Evolutionary conservation across 1,140 invertebrate species (phyloP), one percentile per base, ranked within the genome.

Genomic region (Pseudomyrmex flavicornis): DNA sequence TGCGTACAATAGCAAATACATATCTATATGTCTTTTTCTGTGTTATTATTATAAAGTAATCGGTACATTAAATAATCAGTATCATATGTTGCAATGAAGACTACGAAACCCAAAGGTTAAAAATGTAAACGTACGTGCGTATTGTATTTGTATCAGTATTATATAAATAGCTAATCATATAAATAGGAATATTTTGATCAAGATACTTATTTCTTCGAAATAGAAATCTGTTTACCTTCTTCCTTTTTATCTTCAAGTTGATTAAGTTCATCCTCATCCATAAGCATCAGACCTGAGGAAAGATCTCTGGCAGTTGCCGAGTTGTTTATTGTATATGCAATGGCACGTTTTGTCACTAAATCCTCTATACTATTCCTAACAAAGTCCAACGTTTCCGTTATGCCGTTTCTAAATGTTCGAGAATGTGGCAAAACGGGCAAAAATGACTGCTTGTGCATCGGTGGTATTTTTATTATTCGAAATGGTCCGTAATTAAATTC

Each of bases 291-390:
- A 20, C 86, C 89, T 0, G 66, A 90, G 0, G 84, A 74, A 8
- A 93, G 88, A 17, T 84, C 83, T 9, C 92, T 90, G 0, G 90
- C 84, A 15, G 75, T 84, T 73, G 75, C 17, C 2, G 90, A 74
- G 63, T 93, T 93, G 70, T 94, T 89, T 35, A 93, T 85, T 0
- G 93, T 94, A 86, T 94, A 94, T 84, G 94, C 91, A 4, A 94
- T 58, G 17, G 93, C 94, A 62, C 94, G 92, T 75, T 91, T 91
- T 74, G 92, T 93, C 7, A 94, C 52, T 66, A 94, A 52, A 80
- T 94, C 93, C 13, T 94, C 93, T 56, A 87, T 87, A 1, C 86
- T 73, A 46, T 94, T 90, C 50, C 93, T 84, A 5, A 93, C 74
- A 52, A 94, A 94, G 48, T 90, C 91, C 10, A 94, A 66, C 7